A percentile compares a stretch with the other conserved stretches of the same genome.
These are phyloP conservation scores for Eufriesea mexicana DNA, from an alignment of 1,140 invertebrate genomes.

Conservation along the genomic window DNA sequence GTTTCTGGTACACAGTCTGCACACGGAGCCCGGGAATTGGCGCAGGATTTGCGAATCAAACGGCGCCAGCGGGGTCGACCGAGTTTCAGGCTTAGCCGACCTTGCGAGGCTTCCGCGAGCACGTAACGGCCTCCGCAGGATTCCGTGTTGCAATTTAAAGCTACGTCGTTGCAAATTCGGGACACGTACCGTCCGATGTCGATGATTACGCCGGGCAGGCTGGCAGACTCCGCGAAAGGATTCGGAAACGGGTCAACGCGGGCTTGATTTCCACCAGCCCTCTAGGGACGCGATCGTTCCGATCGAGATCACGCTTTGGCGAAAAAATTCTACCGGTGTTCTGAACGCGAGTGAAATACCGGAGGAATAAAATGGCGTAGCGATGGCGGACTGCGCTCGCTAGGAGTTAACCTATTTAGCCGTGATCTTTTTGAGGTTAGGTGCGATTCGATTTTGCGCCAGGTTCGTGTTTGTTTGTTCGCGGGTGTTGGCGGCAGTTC, in stretches of 20 bases:
- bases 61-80: conserved; percentile 14
- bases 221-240: not conserved
- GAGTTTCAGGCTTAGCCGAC: conserved; percentile 35
- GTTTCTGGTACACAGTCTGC: not conserved
- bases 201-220: conserved; percentile 27
- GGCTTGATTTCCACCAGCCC: not conserved
- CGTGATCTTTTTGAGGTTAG: no score
- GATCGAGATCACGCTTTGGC: not conserved
- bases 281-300: not conserved
- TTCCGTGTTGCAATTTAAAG: conserved; percentile 30
- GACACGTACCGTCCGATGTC: conserved; percentile 19
- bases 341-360: no score
- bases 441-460: no score
- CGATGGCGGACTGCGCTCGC: no score
- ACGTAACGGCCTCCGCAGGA: conserved; percentile 25
- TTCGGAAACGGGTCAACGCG: conserved; percentile 14
- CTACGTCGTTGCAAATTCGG: conserved; percentile 15
- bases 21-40: conserved; percentile 1
- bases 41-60: conserved; percentile 29
- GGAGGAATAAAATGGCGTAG: no score
- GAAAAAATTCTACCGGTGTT: no score
- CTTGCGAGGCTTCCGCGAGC: conserved; percentile 27
- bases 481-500: no score
- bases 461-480: no score
- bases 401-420: no score